These are phyloP conservation scores for Poecilia latipinna DNA, from an alignment of 2,113 vertebrate species.

Conservation along the genomic window DNA sequence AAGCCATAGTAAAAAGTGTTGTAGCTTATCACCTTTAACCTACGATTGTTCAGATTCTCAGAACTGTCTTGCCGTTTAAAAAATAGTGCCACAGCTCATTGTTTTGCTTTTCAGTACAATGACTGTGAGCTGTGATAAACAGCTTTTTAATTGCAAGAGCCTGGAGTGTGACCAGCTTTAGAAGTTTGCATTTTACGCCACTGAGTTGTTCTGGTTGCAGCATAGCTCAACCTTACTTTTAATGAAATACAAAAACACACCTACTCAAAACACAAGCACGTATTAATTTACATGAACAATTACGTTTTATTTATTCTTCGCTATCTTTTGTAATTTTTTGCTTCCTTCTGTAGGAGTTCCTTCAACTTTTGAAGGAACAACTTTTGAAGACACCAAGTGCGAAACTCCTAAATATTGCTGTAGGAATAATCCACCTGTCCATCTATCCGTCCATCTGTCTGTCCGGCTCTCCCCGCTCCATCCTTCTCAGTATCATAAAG, in stretches of 20 bases:
- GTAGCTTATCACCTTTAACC: constrained; percentile 58
- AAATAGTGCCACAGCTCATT: constrained; percentile 57
- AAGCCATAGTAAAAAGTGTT: constrained; percentile 46
- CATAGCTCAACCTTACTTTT: constrained; percentile 30
- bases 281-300: constrained; percentile 9
- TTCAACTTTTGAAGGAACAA: too few species aligned
- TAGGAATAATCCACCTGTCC: too few species aligned
- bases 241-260: constrained; percentile 25
- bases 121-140: constrained; percentile 66
- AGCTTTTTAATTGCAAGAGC: constrained; percentile 74
- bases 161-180: constrained; percentile 70
- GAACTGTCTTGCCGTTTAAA: constrained; percentile 46
- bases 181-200: constrained; percentile 60
- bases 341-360: neutral
- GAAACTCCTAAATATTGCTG: too few species aligned
- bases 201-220: constrained; percentile 23
- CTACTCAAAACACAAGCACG: constrained; percentile 21
- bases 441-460: too few species aligned
- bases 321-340: neutral
- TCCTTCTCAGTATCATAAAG: too few species aligned
- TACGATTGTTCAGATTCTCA: constrained; percentile 42
- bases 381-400: too few species aligned
- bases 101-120: constrained; percentile 61
- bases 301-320: neutral
- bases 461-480: too few species aligned